These are phyloP conservation scores for Barbus barbus DNA, from an alignment of 2,113 vertebrate species.

Conservation along the genomic window DNA sequence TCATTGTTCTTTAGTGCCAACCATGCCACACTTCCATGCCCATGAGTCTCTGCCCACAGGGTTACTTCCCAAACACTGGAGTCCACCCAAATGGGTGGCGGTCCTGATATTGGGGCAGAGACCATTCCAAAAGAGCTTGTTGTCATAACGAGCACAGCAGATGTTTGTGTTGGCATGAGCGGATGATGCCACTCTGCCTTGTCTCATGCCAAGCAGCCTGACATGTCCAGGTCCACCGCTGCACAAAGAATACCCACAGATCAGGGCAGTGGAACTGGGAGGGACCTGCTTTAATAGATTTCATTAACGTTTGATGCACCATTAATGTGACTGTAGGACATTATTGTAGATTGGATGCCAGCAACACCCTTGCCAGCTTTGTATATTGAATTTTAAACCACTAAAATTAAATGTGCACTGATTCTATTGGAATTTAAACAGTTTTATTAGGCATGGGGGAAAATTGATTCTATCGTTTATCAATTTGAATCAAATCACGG, in stretches of 20 bases:
- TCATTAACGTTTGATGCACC: slow-evolving; percentile 9
- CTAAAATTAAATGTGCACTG: slow-evolving; percentile 1
- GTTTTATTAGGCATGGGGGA: not conserved
- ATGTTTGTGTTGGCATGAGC: slow-evolving; percentile 53
- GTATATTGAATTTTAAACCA: not conserved
- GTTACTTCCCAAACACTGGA: slow-evolving; percentile 11
- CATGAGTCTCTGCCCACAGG: slow-evolving; percentile 1
- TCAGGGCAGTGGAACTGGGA: slow-evolving; percentile 5
- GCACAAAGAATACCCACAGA: slow-evolving; percentile 35
- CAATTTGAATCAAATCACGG: not conserved
- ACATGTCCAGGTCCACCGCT: slow-evolving; percentile 31
- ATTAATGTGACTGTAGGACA: slow-evolving; percentile 9
- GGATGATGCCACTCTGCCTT: slow-evolving; percentile 22
- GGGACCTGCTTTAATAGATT: slow-evolving; percentile 23
- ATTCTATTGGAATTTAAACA: slow-evolving; percentile 10
- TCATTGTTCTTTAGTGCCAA: slow-evolving; percentile 12
- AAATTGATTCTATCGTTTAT: not conserved
- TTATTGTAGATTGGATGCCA: not conserved
- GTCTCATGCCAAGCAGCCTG: slow-evolving; percentile 45
- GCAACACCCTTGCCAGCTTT: not conserved
- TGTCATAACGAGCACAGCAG: slow-evolving; percentile 48
- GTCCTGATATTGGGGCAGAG: slow-evolving; percentile 27
- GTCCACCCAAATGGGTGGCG: slow-evolving; percentile 34
- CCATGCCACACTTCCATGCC: slow-evolving; percentile 10
- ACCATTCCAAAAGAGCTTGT: slow-evolving; percentile 39